These are phyloP conservation scores for Clivina fossor DNA, from an alignment of 2,888 invertebrate species.

Conservation along the genomic window DNA sequence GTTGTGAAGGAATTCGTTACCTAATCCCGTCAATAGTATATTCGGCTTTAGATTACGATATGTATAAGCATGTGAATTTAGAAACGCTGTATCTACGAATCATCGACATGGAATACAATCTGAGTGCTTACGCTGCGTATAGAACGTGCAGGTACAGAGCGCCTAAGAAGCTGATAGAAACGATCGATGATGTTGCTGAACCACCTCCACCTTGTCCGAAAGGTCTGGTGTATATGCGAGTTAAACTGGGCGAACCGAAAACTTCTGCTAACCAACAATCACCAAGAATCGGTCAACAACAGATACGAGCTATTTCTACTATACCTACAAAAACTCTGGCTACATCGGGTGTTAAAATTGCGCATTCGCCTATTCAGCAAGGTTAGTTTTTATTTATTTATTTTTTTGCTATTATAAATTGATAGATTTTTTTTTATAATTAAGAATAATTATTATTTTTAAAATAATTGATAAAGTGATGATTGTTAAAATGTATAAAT, in stretches of 20 bases:
- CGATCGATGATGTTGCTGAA: conserved; percentile 63
- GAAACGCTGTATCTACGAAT: conserved; percentile 65
- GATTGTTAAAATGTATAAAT: too few relatives aligned
- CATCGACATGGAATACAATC: conserved; percentile 65
- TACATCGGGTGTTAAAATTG: conserved; percentile 13
- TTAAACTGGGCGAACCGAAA: conserved; percentile 52
- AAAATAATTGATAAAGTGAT: too few relatives aligned
- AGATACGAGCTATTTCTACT: conserved; percentile 4
- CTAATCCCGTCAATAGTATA: conserved; percentile 72
- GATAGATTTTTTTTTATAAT: too few relatives aligned
- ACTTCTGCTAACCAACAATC: conserved; percentile 13
- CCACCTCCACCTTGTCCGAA: conserved; percentile 66
- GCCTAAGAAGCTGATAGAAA: conserved; percentile 69
- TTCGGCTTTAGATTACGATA: conserved; percentile 70
- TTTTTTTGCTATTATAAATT: too few relatives aligned
- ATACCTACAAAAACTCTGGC: conserved; percentile 7
- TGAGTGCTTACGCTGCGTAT: conserved; percentile 83
- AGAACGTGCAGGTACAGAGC: conserved; percentile 75
- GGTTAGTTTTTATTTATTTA: too few relatives aligned
- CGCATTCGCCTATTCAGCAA: conserved; percentile 17
- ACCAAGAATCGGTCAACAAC: conserved; percentile 6
- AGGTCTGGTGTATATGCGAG: conserved; percentile 65
- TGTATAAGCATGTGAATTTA: conserved; percentile 67
- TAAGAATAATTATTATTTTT: too few relatives aligned
- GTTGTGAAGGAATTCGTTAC: conserved; percentile 74